Percentiles rank a stretch among this genome's conserved stretches.
Conservation (phyloP, 2,888 invertebrate genomes). For the Cheilosia urbana region DNA sequence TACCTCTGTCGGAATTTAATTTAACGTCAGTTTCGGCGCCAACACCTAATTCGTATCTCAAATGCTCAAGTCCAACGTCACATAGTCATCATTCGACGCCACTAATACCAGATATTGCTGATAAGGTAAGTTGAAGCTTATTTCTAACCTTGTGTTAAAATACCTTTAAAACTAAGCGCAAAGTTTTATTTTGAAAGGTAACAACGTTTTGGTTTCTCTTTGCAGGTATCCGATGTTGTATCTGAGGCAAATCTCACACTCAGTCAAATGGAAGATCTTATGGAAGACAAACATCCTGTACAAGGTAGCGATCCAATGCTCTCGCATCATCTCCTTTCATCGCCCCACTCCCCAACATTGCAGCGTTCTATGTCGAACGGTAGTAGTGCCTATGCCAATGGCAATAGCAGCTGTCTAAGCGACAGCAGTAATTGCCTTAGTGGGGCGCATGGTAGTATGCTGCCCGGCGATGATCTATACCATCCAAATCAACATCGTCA, state of each 20-base stretch:
- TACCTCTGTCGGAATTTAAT: conserved; percentile 87
- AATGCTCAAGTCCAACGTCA: conserved; percentile 80
- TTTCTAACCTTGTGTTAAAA: too few species aligned
- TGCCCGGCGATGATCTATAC: conserved; percentile 54
- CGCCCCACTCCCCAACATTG: conserved; percentile 84
- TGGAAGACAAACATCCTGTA: conserved; percentile 87
- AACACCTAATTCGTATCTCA: conserved; percentile 83
- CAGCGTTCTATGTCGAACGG: conserved; percentile 76
- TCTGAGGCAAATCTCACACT: conserved; percentile 85
- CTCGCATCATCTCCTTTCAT: conserved; percentile 82
- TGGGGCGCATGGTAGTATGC: conserved; percentile 42
- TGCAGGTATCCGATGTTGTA: conserved; percentile 86
- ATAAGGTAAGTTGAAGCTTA: conserved; percentile 80
- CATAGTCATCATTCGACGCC: conserved; percentile 79
- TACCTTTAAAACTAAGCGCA: too few species aligned
- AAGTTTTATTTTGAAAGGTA: not conserved
- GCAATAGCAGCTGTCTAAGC: conserved; percentile 56
- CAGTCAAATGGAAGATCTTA: conserved; percentile 87
- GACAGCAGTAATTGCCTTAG: conserved; percentile 53
- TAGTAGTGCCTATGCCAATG: conserved; percentile 75
- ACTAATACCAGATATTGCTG: conserved; percentile 82
- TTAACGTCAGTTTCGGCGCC: conserved; percentile 84
- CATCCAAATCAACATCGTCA: conserved; percentile 39
- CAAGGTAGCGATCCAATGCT: conserved; percentile 88
- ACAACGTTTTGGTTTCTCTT: conserved; percentile 38